Conservation (phyloP, 1,140 invertebrate genomes). For the Drosophila eugracilis region DNA sequence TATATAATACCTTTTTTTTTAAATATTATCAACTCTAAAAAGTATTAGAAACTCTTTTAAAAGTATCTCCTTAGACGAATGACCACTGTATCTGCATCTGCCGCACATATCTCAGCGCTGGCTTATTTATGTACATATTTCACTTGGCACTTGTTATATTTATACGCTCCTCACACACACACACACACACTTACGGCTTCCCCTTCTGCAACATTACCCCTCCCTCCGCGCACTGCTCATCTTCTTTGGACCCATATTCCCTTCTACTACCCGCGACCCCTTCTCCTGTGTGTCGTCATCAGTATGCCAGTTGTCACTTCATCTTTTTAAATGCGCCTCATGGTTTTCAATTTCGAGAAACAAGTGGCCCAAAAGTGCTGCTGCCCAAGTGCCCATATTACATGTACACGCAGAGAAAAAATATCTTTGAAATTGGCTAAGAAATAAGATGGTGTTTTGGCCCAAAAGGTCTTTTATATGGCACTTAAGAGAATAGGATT, state of each 20-base stretch:
- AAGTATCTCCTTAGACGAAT: not conserved
- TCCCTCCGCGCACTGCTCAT: too few species aligned
- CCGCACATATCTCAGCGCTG: constrained; percentile 16
- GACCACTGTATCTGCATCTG: constrained; percentile 22
- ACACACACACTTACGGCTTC: constrained; percentile 32
- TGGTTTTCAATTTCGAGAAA: constrained; percentile 64
- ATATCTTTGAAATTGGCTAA: not conserved
- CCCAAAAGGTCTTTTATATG: too few species aligned
- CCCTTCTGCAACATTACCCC: not conserved
- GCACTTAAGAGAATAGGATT: too few species aligned
- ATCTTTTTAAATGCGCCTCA: constrained; percentile 70
- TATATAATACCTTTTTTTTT: too few species aligned
- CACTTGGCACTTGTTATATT: constrained; percentile 81
- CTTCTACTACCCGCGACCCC: not conserved
- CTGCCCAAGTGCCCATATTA: constrained; percentile 53
- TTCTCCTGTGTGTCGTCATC: constrained; percentile 46
- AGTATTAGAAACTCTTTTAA: not conserved
- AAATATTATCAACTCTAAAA: too few species aligned
- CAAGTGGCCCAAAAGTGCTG: constrained; percentile 60
- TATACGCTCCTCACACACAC: constrained; percentile 57
- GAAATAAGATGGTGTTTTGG: too few species aligned
- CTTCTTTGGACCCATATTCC: not conserved
- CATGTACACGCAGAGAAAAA: constrained; percentile 11
- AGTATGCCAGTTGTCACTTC: constrained; percentile 73
- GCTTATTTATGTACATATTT: constrained; percentile 81